Evolutionary conservation across 2,888 invertebrate genomes (phyloP).

Genomic region (Harpalus rufipes): DNA sequence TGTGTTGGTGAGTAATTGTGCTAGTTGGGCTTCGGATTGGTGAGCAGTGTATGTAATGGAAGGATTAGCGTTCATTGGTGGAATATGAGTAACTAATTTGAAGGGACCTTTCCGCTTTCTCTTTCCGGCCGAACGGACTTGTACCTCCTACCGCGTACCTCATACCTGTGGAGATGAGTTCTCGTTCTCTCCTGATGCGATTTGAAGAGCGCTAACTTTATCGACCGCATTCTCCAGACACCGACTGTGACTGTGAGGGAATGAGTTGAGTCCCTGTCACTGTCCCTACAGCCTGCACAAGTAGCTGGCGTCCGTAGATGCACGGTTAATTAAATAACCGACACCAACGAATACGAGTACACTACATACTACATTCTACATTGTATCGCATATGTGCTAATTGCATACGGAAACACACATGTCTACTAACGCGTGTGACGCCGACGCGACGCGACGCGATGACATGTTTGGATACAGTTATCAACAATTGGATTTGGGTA

Average conservation of each 20-base stretch:
- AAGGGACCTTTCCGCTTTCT: no score
- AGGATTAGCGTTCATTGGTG: no score
- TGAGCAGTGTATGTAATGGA: no score
- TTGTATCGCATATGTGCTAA: slow-evolving; percentile 49
- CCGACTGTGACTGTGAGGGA: slow-evolving; percentile 48
- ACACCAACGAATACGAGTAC: background rate
- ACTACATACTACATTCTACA: background rate
- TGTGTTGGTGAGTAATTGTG: no score
- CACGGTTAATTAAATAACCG: slow-evolving; percentile 50
- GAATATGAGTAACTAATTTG: no score
- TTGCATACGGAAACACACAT: slow-evolving; percentile 46
- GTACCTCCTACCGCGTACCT: no score
- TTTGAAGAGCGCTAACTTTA: slow-evolving; percentile 62
- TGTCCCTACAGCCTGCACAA: slow-evolving; percentile 6
- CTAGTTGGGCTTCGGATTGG: no score
- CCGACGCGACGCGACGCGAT: background rate
- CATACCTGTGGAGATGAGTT: background rate
- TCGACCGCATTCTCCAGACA: slow-evolving; percentile 62
- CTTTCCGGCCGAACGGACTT: no score
- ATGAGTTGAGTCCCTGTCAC: slow-evolving; percentile 15
- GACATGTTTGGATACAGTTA: slow-evolving; percentile 2
- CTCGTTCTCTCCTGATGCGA: slow-evolving; percentile 15
- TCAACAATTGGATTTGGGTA: slow-evolving; percentile 5
- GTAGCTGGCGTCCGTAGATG: background rate
- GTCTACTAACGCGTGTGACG: background rate